Conservation (phyloP, 2,113 vertebrate species). For the Silurus asotus region DNA sequence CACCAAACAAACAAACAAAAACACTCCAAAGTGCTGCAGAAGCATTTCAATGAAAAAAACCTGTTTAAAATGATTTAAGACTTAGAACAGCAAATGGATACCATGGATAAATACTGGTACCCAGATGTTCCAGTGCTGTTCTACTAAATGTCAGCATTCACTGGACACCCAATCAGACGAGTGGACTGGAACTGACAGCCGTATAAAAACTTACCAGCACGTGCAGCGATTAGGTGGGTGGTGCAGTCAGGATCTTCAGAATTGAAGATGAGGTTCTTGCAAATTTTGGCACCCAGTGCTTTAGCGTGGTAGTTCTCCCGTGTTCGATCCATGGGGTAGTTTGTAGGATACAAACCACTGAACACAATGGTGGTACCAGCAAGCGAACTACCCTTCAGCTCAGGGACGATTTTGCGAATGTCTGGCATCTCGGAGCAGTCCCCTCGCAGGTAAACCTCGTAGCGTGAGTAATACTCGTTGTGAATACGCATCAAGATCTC, state of each 20-base stretch:
- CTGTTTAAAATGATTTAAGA: no score
- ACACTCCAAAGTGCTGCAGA: no score
- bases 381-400: conserved; percentile 86
- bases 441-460: conserved; percentile 80
- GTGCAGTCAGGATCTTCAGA: conserved; percentile 78
- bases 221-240: conserved; percentile 90
- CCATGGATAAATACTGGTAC: no score
- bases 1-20: no score
- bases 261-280: conserved; percentile 77
- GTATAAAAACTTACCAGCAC: conserved; percentile 78
- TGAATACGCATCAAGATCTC: conserved; percentile 92
- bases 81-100: no score
- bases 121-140: not conserved
- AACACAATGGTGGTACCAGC: conserved; percentile 84
- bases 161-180: not conserved
- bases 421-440: conserved; percentile 81
- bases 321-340: conserved; percentile 91
- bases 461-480: conserved; percentile 85
- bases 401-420: conserved; percentile 91
- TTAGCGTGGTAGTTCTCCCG: conserved; percentile 92
- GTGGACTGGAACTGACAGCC: not conserved
- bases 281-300: conserved; percentile 86
- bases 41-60: no score
- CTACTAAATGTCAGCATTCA: not conserved
- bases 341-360: conserved; percentile 93